Conservation (phyloP, 2,797 vertebrate genomes). For the Rallus crepitans region DNA sequence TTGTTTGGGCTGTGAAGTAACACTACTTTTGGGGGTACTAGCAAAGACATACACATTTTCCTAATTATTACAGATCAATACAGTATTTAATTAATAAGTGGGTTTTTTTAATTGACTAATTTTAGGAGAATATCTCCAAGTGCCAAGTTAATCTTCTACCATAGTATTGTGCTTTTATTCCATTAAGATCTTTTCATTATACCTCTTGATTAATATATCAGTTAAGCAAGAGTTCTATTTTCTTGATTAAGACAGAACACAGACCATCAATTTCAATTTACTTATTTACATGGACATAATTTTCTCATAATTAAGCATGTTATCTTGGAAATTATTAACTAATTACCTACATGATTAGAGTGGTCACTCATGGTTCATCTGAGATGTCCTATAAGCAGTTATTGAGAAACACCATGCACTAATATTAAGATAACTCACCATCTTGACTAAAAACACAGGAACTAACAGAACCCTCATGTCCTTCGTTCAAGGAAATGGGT, state of each 20-base stretch:
- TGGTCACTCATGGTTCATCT: not conserved
- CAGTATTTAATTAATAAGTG: not conserved
- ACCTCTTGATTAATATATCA: not conserved
- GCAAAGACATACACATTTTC: not conserved
- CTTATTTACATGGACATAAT: not conserved
- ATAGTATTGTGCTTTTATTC: not conserved
- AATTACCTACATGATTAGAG: not conserved
- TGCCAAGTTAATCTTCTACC: not conserved
- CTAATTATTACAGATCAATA: not conserved
- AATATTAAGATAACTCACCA: slow-evolving; percentile 64
- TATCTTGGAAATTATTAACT: not conserved
- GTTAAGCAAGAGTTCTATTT: not conserved
- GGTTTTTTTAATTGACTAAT: not conserved
- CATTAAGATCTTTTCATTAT: not conserved
- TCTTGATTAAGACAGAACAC: not conserved
- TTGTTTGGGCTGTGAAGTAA: not conserved
- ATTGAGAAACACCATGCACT: not conserved
- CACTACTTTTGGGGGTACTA: not conserved
- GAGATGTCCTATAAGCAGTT: not conserved
- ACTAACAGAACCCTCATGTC: slow-evolving; percentile 81
- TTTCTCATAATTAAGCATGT: not conserved
- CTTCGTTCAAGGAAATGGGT: slow-evolving; percentile 65
- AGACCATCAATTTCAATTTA: not conserved
- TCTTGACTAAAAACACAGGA: slow-evolving; percentile 82
- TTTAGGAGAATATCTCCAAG: not conserved